Conservation (phyloP, 2,888 invertebrate genomes). For the Leucania comma region DNA sequence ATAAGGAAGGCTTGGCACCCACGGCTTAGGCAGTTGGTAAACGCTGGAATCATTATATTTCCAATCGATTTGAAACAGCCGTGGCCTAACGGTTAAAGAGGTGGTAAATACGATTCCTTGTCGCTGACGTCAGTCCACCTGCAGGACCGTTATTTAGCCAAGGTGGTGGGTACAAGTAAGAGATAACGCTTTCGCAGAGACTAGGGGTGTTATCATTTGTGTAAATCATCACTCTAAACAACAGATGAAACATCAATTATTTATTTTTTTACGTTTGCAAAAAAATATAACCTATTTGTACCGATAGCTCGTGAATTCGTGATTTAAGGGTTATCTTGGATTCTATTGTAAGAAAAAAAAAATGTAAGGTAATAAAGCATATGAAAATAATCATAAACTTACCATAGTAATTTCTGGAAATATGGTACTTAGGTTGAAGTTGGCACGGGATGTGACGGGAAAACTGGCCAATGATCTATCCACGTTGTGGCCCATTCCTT, state of each 20-base stretch:
- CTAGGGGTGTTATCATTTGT: too few relatives aligned
- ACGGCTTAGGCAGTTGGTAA: neutral
- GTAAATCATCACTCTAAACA: neutral
- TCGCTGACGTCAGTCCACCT: too few relatives aligned
- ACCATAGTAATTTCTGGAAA: constrained; percentile 95
- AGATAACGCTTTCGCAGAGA: neutral
- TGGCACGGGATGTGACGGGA: constrained; percentile 90
- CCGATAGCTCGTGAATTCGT: neutral
- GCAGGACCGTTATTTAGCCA: neutral
- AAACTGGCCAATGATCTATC: constrained; percentile 82
- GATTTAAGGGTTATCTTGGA: neutral
- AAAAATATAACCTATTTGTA: too few relatives aligned
- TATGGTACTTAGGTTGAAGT: constrained; percentile 95
- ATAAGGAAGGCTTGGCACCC: too few relatives aligned
- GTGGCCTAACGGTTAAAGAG: neutral
- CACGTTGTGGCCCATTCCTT: constrained; percentile 79
- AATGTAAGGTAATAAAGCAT: neutral
- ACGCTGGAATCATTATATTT: neutral
- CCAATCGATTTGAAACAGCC: too few relatives aligned
- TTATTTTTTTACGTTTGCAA: too few relatives aligned
- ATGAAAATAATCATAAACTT: too few relatives aligned
- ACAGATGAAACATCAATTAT: neutral
- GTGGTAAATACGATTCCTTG: too few relatives aligned
- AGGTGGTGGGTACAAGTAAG: neutral
- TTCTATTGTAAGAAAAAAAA: neutral